Base-by-base conservation (phyloP, 2,113 vertebrate genomes). In the Microcebus jonahi region DNA sequence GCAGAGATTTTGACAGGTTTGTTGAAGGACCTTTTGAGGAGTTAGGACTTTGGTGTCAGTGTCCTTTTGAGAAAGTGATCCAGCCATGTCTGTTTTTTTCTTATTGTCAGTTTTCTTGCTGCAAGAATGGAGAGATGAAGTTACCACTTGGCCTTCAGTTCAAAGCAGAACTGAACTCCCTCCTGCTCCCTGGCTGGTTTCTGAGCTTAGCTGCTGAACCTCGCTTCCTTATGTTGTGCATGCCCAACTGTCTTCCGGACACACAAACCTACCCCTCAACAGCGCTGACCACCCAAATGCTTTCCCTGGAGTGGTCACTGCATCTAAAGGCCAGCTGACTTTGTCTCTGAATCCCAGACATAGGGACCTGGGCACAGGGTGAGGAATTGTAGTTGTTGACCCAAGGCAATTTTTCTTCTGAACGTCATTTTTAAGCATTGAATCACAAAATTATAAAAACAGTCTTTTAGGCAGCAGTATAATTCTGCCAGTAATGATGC, bases 11-110 rank as follows among this genome's bases (percentile, higher is more conserved):
- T 65, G 84, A 75, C 76, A 57, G 57, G 48, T 84, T 25, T 34
- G 68, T 92, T 71, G 77, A 90, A 94, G 86, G 67, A 77, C n/a
- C 6, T 71, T 88, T 93, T 84, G 50, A 89, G 93, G 45, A 77
- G 23, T 85, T 5, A 42, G 81, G 90, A 87, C 91, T 94, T 91
- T 11, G 80, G 84, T 48, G 63, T 92, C 12, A 23, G 18, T 61
- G 68, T 39, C 84, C 70, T 83, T 91, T 86, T 55, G 90, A 96
- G 57, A 61, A 48, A 27, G 2, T 31, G 59, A 88, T 81, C 63
- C 9, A 55, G 29, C 57, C 36, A 63, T 57, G 17, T 63, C 25
- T 79, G 31, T 13, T 65, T 68, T 89, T 53, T 79, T 21, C 68
- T 82, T 81, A 70, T 13, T 73, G 57, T 87, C 77, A 63, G 77